A percentile compares a stretch with the other conserved stretches of the same genome.
Conservation (phyloP, 2,888 invertebrate species). For the Acrocyrtus sp. region DNA sequence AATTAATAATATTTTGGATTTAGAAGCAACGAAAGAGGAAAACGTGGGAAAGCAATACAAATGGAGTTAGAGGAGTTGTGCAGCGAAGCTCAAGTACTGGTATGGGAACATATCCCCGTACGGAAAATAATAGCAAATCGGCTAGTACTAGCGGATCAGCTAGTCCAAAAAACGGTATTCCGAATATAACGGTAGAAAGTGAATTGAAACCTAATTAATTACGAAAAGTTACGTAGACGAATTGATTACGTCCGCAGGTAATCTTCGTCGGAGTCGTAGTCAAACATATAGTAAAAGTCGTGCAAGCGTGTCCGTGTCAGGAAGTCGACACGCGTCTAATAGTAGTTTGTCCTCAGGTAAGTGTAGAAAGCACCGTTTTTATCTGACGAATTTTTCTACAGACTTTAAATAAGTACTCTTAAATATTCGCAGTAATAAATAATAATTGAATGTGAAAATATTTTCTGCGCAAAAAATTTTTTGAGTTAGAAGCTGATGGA, state of each 20-base stretch:
- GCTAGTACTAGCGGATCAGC: conserved; percentile 76
- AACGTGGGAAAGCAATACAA: conserved; percentile 62
- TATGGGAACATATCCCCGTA: conserved; percentile 74
- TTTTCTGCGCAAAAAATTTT: conserved; percentile 20
- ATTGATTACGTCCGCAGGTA: conserved; percentile 36
- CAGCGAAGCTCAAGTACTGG: conserved; percentile 73
- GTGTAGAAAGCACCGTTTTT: too few species aligned
- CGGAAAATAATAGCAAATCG: conserved; percentile 91
- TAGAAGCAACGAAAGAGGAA: conserved; percentile 62
- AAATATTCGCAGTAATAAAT: too few species aligned
- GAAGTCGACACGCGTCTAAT: conserved; percentile 61
- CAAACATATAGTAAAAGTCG: conserved; percentile 62
- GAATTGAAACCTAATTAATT: background rate
- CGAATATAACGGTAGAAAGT: background rate
- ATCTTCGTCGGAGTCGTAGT: conserved; percentile 62
- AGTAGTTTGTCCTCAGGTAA: conserved; percentile 61
- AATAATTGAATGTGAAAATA: too few species aligned
- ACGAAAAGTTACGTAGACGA: too few species aligned
- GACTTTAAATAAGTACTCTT: too few species aligned
- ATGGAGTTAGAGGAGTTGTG: conserved; percentile 66
- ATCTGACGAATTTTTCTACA: too few species aligned
- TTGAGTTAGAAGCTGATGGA: conserved; percentile 49
- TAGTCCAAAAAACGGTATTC: conserved; percentile 46
- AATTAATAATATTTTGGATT: background rate
- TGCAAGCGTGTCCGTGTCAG: conserved; percentile 60